Evolutionary conservation across 2,113 vertebrate genomes (phyloP).

Genomic region (Parus major): DNA sequence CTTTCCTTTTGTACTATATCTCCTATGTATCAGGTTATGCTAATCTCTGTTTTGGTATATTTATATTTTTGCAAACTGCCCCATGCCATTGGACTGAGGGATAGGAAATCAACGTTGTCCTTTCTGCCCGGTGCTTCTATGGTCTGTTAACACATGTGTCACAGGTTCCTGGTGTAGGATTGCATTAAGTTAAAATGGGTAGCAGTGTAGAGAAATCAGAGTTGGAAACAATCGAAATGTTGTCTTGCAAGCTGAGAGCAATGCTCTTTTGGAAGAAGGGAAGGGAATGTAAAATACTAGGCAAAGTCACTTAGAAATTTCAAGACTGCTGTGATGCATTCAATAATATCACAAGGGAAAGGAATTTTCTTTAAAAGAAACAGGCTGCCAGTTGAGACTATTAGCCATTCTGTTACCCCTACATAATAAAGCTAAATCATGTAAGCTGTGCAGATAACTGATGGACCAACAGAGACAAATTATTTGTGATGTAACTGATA

Average conservation of each 20-base stretch:
- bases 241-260: background rate
- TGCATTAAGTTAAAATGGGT: background rate
- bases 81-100: background rate
- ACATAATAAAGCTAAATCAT: slow-evolving; percentile 31
- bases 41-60: background rate
- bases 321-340: slow-evolving; percentile 3
- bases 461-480: slow-evolving; percentile 34
- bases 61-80: background rate
- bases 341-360: background rate
- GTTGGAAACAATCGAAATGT: background rate
- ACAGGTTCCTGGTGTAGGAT: background rate
- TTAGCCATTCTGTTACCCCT: slow-evolving; percentile 24
- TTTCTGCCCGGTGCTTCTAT: background rate
- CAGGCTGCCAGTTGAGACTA: background rate
- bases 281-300: background rate
- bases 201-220: background rate
- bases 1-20: background rate
- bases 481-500: slow-evolving; percentile 43
- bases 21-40: background rate
- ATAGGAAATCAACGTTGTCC: background rate
- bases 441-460: slow-evolving; percentile 6
- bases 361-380: slow-evolving; percentile 12
- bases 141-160: background rate
- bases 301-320: slow-evolving; percentile 7
- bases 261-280: slow-evolving; percentile 9